These are phyloP conservation scores for Agriopis aurantiaria DNA, from an alignment of 2,888 invertebrate species.

Conservation along the genomic window DNA sequence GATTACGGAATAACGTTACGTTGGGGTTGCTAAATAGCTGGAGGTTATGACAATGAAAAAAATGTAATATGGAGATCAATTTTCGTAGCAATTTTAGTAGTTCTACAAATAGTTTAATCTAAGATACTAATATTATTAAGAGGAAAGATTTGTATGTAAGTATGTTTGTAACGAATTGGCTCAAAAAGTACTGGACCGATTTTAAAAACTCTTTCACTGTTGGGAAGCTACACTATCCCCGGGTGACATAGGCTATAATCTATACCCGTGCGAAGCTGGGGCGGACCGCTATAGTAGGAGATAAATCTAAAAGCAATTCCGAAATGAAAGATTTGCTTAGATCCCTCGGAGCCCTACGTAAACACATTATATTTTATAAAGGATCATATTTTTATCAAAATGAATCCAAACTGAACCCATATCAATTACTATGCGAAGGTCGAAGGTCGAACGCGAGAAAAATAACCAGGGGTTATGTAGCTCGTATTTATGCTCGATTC, in stretches of 20 bases:
- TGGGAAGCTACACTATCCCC: too few relatives aligned
- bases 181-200: too few relatives aligned
- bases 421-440: constrained; percentile 46
- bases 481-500: too few relatives aligned
- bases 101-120: background rate
- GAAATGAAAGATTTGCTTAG: constrained; percentile 17
- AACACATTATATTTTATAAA: constrained; percentile 36
- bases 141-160: too few relatives aligned
- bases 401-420: constrained; percentile 39
- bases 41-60: background rate
- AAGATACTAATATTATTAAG: too few relatives aligned
- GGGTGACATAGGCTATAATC: too few relatives aligned
- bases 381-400: constrained; percentile 40
- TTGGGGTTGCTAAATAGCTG: background rate
- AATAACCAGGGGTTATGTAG: constrained; percentile 33
- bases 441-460: constrained; percentile 36
- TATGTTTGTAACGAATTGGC: too few relatives aligned
- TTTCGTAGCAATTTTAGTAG: background rate
- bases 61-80: too few relatives aligned
- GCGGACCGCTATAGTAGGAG: too few relatives aligned
- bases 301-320: background rate
- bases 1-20: background rate
- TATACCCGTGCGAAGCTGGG: too few relatives aligned
- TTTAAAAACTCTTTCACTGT: too few relatives aligned
- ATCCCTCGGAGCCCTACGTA: constrained; percentile 17